Evolutionary conservation across 2,797 vertebrate species (phyloP).

Genomic region (Spinus pinus): DNA sequence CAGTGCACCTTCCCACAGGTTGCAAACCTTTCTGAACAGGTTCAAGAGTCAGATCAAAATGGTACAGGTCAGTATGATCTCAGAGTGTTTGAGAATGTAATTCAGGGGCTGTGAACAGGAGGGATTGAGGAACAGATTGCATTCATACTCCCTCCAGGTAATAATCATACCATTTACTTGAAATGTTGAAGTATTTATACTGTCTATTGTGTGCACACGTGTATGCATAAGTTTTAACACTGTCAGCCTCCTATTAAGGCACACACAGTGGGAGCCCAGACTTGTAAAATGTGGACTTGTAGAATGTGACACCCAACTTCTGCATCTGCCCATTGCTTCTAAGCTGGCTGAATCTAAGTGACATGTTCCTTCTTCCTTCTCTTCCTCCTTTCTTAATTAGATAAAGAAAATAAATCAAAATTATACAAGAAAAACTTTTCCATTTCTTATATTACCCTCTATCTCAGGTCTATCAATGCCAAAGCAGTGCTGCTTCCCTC

Average conservation of each 20-base stretch:
- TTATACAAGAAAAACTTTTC: not conserved
- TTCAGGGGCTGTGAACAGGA: not conserved
- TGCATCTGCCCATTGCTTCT: not conserved
- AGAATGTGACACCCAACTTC: not conserved
- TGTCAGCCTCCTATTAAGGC: not conserved
- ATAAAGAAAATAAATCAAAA: not conserved
- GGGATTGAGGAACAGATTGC: not conserved
- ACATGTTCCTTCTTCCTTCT: not conserved
- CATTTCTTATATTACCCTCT: not conserved
- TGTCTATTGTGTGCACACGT: accelerated
- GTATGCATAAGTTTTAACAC: not conserved
- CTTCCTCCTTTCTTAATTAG: not conserved
- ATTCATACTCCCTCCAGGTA: not conserved
- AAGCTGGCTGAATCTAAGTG: not conserved
- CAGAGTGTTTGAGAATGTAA: not conserved
- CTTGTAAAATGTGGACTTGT: not conserved
- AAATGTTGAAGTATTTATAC: not conserved
- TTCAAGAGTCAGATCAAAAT: not conserved
- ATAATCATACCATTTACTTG: not conserved
- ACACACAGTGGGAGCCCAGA: not conserved
- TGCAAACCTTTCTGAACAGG: not conserved
- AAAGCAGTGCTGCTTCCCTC: not conserved
- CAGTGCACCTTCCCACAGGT: not conserved
- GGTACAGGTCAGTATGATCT: not conserved
- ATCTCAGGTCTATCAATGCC: not conserved